Evolutionary conservation across 2,113 vertebrate genomes (phyloP), one percentile per base, ranked within the genome.

Genomic region (Chloroceryle aenea): DNA sequence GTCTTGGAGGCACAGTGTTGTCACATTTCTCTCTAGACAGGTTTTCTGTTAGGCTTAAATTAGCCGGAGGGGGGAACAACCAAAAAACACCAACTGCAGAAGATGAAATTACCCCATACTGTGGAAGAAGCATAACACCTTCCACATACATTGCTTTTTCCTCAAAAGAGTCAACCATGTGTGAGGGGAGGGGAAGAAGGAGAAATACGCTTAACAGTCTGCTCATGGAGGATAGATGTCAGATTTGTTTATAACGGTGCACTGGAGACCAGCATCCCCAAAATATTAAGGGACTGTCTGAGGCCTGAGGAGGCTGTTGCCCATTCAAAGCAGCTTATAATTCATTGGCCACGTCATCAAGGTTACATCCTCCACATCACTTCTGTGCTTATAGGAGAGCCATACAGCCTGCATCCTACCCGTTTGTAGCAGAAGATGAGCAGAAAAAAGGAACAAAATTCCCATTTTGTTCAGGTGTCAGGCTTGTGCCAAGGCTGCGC

Each of bases 121-220:
- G 45, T 80, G 26, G 12, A 85, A 85, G 42, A 27, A 89, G 72
- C 18, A n/a, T 34, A 64, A 17, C 76, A 48, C 45, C 80, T 93
- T 56, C 9, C 38, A 77, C 68, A 67, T 32, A 9, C 1, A 15
- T 52, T 2, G 22, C 6, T 91, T 90, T 89, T 89, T 83, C 21
- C 26, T 96, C 45, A 67, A 58, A 94, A 79, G 74, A 82, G 55
- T 61, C 67, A 90, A 26, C 42, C 56, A 34, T 23, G 14, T 94
- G 74, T 55, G 55, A 87, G 63, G 67, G 52, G 26, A 79, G 58
- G 17, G 29, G 30, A 53, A 45, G 56, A 38, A 79, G 29, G 20
- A 89, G 75, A 76, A 66, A 85, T 38, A 27, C 26, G 30, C 14
- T 58, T 68, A 55, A 42, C 23, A 66, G 47, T 36, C 58, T 85